Conservation (phyloP, 2,888 invertebrate genomes). For the Melanotus villosus region DNA sequence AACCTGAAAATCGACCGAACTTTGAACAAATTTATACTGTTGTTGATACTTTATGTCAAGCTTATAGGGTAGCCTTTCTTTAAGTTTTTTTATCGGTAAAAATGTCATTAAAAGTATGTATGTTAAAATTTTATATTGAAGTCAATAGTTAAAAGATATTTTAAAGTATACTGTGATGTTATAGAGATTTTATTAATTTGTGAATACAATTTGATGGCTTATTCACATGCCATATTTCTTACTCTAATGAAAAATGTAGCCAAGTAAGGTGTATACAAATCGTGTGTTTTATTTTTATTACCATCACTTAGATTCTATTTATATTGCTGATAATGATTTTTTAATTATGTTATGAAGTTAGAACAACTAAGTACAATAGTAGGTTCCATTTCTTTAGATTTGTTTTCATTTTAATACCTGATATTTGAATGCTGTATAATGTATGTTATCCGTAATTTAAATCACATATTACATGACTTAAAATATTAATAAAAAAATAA, state of each 20-base stretch:
- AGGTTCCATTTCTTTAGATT: neutral
- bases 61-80: constrained; percentile 63
- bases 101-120: neutral
- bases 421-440: neutral
- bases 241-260: neutral
- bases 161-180: constrained; percentile 36
- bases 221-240: constrained; percentile 12
- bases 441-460: neutral
- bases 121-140: constrained; percentile 9
- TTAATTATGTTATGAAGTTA: too few species aligned
- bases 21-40: constrained; percentile 89
- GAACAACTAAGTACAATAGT: constrained; percentile 11
- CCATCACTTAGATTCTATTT: neutral
- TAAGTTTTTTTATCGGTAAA: constrained; percentile 41
- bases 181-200: constrained; percentile 24
- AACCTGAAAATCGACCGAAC: constrained; percentile 91
- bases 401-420: neutral
- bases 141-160: constrained; percentile 4
- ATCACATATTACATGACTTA: neutral
- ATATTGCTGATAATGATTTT: neutral
- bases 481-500: neutral
- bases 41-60: constrained; percentile 75
- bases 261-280: too few species aligned
- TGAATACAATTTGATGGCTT: constrained; percentile 18
- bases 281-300: neutral